Evolutionary conservation across 2,113 vertebrate genomes (phyloP).

Genomic region (Sarotherodon lohbergeri): DNA sequence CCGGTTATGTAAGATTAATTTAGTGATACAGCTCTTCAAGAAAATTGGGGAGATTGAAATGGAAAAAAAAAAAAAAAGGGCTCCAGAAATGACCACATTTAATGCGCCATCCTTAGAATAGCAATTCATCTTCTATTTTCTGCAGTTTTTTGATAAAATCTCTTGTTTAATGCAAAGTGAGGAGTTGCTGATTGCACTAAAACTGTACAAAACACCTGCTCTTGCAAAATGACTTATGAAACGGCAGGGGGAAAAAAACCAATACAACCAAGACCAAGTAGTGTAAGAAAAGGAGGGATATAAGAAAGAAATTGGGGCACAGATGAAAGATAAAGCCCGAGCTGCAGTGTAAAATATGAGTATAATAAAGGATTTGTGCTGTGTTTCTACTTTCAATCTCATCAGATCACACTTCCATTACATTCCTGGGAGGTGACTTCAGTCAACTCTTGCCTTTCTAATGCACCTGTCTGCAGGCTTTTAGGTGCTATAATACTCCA

Average conservation of each 20-base stretch:
- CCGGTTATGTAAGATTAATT: slow-evolving; percentile 53
- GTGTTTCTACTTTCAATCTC: not conserved
- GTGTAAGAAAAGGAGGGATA: not conserved
- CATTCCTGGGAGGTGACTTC: not conserved
- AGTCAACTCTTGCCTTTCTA: not conserved
- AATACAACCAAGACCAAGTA: not conserved
- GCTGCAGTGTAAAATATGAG: not conserved
- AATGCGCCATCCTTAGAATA: slow-evolving; percentile 5
- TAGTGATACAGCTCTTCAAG: slow-evolving; percentile 27
- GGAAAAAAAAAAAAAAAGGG: not conserved
- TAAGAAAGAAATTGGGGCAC: not conserved
- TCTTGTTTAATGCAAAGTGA: not conserved
- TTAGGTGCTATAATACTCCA: not conserved
- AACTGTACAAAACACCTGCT: not conserved
- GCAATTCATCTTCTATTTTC: not conserved
- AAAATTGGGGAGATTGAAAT: slow-evolving; percentile 33
- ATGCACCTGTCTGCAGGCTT: not conserved
- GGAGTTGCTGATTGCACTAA: not conserved
- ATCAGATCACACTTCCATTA: not conserved
- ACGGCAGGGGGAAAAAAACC: not conserved
- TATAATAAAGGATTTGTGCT: not conserved
- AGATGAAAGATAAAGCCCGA: not conserved
- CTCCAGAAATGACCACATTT: slow-evolving; percentile 27
- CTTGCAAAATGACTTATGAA: not conserved
- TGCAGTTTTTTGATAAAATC: not conserved